A percentile compares a stretch with the other conserved stretches of the same genome.
Evolutionary conservation across 2,113 vertebrate species (phyloP).

Genomic region (Xyliphius kryptos): DNA sequence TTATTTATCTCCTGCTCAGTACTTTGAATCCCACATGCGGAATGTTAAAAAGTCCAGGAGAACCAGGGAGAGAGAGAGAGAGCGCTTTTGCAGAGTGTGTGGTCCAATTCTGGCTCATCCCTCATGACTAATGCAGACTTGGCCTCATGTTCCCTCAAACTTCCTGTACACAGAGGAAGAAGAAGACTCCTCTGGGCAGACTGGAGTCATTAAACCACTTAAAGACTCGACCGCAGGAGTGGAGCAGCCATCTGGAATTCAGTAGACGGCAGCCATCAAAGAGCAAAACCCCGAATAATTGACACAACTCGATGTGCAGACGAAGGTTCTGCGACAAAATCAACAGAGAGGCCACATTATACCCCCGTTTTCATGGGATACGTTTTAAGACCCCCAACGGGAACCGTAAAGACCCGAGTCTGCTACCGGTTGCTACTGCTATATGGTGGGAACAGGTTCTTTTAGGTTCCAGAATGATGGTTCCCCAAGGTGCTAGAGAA

Average conservation of each 20-base stretch:
- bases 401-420: too few species aligned
- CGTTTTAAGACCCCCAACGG: too few species aligned
- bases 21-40: too few species aligned
- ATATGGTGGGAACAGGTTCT: too few species aligned
- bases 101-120: conserved; percentile 49
- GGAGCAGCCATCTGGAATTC: background rate
- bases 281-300: background rate
- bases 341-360: too few species aligned
- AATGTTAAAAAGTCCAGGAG: background rate
- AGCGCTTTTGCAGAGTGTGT: conserved; percentile 21
- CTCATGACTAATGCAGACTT: conserved; percentile 40
- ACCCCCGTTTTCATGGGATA: too few species aligned
- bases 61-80: background rate
- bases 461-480: too few species aligned
- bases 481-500: too few species aligned
- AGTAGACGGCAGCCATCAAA: conserved; percentile 3
- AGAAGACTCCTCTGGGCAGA: conserved; percentile 26
- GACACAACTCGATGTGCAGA: background rate
- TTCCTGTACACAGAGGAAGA: conserved; percentile 13
- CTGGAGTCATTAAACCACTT: conserved; percentile 38
- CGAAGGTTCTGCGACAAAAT: background rate
- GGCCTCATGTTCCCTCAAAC: conserved; percentile 17
- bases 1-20: too few species aligned
- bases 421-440: too few species aligned
- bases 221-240: background rate